Evolutionary conservation across 2,888 invertebrate species (phyloP).

Genomic region (Epinotia brunnichana): DNA sequence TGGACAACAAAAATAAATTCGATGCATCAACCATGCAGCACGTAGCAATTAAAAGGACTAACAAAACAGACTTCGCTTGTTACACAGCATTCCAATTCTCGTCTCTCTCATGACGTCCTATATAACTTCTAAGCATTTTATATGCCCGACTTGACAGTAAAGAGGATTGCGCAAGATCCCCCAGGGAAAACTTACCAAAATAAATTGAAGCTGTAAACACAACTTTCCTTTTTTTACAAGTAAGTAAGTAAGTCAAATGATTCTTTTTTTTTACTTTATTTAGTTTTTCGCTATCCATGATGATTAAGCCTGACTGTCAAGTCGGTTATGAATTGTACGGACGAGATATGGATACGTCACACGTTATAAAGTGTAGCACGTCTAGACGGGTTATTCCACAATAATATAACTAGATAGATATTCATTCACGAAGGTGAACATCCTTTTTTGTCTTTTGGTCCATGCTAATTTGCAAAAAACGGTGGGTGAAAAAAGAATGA

Average conservation of each 20-base stretch:
- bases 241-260: no score
- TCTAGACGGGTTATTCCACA: background rate
- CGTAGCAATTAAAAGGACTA: background rate
- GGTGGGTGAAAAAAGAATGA: background rate
- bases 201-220: background rate
- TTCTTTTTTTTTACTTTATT: no score
- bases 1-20: background rate
- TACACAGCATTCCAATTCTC: background rate
- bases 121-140: background rate
- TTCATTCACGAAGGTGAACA: no score
- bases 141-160: background rate
- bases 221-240: background rate
- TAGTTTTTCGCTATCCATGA: background rate
- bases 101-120: background rate
- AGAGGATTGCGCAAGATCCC: background rate
- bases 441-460: no score
- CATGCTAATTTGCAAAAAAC: no score
- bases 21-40: slow-evolving; percentile 5
- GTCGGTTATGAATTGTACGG: background rate
- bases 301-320: background rate
- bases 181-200: background rate
- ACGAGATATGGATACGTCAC: background rate
- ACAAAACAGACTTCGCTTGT: background rate
- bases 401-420: background rate
- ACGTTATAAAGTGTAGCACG: background rate